Evolutionary conservation across 2,797 vertebrate genomes (phyloP).

Genomic region (Gymnothorax javanicus): DNA sequence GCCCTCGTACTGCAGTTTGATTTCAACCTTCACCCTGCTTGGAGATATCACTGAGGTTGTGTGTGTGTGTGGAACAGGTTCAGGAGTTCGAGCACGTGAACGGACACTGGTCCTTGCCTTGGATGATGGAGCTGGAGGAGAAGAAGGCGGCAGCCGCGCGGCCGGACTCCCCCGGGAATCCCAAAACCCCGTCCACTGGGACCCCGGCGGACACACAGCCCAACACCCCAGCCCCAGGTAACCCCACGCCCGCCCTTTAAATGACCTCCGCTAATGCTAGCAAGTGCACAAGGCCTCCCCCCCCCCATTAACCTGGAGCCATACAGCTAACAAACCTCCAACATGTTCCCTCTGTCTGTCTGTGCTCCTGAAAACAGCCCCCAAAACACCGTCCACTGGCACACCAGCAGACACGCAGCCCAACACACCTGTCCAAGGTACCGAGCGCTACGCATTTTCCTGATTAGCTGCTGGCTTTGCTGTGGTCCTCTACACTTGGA

Average conservation of each 20-base stretch:
- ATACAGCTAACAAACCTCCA: slow-evolving; percentile 5
- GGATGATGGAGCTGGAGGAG: slow-evolving; percentile 90
- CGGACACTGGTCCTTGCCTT: slow-evolving; percentile 98
- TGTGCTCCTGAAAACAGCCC: slow-evolving; percentile 62
- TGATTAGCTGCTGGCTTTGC: neutral
- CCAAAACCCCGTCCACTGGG: slow-evolving; percentile 89
- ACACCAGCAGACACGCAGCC: slow-evolving; percentile 93
- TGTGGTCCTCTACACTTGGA: neutral
- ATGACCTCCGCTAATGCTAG: neutral
- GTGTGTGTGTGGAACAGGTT: slow-evolving; percentile 70
- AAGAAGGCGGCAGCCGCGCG: slow-evolving; percentile 85
- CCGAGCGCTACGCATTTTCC: slow-evolving; percentile 10
- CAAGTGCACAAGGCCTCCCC: neutral
- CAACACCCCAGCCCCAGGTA: slow-evolving; percentile 82
- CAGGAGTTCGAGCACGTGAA: slow-evolving; percentile 99
- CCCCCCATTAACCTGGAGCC: slow-evolving; percentile 3
- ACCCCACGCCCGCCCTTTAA: slow-evolving; percentile 26
- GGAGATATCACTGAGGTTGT: neutral
- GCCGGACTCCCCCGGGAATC: slow-evolving; percentile 66
- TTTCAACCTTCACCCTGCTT: neutral
- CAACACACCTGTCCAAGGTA: slow-evolving; percentile 84
- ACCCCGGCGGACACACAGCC: slow-evolving; percentile 94
- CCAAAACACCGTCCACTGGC: slow-evolving; percentile 89
- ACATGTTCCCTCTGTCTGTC: slow-evolving; percentile 16
- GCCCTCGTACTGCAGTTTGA: neutral